Conservation (phyloP, 2,797 vertebrate genomes). For the Megaceryle alcyon region DNA sequence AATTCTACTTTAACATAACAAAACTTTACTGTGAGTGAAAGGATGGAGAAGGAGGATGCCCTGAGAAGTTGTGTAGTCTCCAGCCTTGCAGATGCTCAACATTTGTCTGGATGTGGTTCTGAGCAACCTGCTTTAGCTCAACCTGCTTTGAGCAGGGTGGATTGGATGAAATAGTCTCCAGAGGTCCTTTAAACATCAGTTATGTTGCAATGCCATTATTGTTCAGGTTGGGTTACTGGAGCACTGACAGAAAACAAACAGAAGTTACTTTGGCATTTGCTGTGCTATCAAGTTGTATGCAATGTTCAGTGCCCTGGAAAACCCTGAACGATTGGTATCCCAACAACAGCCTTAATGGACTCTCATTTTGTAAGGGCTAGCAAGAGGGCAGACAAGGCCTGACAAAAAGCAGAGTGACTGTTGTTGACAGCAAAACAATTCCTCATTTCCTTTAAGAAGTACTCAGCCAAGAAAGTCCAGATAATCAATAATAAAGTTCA, state of each 20-base stretch:
- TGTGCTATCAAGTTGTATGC: neutral
- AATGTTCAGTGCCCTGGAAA: neutral
- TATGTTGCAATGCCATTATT: neutral
- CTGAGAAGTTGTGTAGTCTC: neutral
- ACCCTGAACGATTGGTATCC: neutral
- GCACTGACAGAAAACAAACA: neutral
- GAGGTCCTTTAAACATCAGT: neutral
- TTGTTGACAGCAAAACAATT: neutral
- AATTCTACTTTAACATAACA: neutral
- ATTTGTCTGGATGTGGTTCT: neutral
- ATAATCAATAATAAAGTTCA: neutral
- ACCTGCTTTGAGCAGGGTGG: neutral
- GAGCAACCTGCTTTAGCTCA: neutral
- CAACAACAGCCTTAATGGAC: neutral
- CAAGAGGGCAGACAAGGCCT: neutral
- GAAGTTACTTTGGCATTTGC: neutral
- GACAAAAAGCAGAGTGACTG: neutral
- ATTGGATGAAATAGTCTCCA: neutral
- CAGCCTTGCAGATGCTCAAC: neutral
- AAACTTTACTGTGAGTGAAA: neutral
- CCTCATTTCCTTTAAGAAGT: neutral
- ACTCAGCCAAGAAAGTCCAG: neutral
- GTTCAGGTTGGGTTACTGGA: neutral
- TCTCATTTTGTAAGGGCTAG: neutral
- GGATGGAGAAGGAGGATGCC: neutral